phyloP scores from a whole-genome alignment of 2,113 vertebrate species.

The Semnornis frantzii region DNA sequence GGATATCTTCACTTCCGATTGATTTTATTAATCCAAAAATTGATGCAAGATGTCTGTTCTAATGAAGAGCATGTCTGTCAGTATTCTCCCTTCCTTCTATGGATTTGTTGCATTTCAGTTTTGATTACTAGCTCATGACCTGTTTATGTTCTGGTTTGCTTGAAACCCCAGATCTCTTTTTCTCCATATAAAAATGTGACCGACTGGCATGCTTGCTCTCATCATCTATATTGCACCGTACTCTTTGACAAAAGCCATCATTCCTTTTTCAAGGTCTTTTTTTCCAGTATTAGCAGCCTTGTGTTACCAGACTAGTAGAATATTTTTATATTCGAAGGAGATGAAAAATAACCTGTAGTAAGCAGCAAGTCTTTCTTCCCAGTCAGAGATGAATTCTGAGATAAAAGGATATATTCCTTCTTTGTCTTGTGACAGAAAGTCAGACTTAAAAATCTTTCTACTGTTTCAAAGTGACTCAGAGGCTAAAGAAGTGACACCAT shows the following conservation, averaged over 20 bases:
- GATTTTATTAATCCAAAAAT: constrained; percentile 48
- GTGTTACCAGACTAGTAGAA: not conserved
- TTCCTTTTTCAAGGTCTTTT: not conserved
- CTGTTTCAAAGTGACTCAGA: constrained; percentile 14
- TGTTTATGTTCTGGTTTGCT: not conserved
- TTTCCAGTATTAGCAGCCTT: not conserved
- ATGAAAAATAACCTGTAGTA: constrained; percentile 28
- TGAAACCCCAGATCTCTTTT: not conserved
- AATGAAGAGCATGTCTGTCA: constrained; percentile 23
- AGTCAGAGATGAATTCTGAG: constrained; percentile 31
- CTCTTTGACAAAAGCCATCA: not conserved
- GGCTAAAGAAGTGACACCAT: not conserved
- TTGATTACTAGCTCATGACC: not conserved
- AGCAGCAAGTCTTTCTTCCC: constrained; percentile 18
- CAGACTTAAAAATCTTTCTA: constrained; percentile 30
- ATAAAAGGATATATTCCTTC: constrained; percentile 40
- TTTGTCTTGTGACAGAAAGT: constrained; percentile 29
- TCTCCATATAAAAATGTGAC: not conserved
- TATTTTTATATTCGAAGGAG: constrained; percentile 3
- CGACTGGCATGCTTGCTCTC: not conserved
- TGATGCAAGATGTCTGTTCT: not conserved
- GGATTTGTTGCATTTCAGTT: not conserved
- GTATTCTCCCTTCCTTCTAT: constrained; percentile 1
- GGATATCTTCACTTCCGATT: not conserved
- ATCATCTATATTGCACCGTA: not conserved